A percentile compares a stretch with the other conserved stretches of the same genome.
Evolutionary conservation across 1,140 invertebrate genomes (phyloP).

Genomic region (Polypedilum vanderplanki): DNA sequence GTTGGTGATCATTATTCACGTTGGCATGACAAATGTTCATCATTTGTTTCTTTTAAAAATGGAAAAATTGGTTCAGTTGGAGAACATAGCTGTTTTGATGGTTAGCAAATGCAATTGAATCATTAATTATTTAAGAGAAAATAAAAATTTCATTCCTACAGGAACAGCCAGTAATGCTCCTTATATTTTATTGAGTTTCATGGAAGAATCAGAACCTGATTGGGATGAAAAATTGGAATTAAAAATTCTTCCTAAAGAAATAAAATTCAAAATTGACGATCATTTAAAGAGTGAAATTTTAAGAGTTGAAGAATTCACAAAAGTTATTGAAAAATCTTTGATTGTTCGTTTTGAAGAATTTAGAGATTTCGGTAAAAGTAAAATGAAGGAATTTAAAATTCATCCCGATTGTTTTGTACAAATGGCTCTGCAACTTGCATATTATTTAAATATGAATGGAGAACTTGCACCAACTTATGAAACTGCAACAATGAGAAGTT

Average conservation of each 20-base stretch:
- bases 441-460: slow-evolving; percentile 49
- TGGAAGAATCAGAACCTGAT: background rate
- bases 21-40: slow-evolving; percentile 51
- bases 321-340: slow-evolving; percentile 32
- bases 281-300: slow-evolving; percentile 36
- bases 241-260: background rate
- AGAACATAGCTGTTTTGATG: slow-evolving; percentile 32
- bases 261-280: slow-evolving; percentile 38
- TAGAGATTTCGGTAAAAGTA: slow-evolving; percentile 49
- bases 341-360: slow-evolving; percentile 44
- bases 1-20: slow-evolving; percentile 47
- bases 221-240: background rate
- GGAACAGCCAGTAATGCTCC: background rate
- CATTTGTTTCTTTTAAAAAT: slow-evolving; percentile 47
- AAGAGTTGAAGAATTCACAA: slow-evolving; percentile 32
- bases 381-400: slow-evolving; percentile 45
- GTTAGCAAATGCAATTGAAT: no score
- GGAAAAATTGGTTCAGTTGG: slow-evolving; percentile 44
- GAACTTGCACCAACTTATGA: slow-evolving; percentile 50
- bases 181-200: background rate
- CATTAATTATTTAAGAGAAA: no score
- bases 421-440: slow-evolving; percentile 56
- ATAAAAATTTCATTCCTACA: no score
- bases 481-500: slow-evolving; percentile 48
- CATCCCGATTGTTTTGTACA: slow-evolving; percentile 60